A percentile compares a stretch with the other conserved stretches of the same genome.
phyloP scores from a whole-genome alignment of 2,113 vertebrate species.

The Otocyon megalotis region DNA sequence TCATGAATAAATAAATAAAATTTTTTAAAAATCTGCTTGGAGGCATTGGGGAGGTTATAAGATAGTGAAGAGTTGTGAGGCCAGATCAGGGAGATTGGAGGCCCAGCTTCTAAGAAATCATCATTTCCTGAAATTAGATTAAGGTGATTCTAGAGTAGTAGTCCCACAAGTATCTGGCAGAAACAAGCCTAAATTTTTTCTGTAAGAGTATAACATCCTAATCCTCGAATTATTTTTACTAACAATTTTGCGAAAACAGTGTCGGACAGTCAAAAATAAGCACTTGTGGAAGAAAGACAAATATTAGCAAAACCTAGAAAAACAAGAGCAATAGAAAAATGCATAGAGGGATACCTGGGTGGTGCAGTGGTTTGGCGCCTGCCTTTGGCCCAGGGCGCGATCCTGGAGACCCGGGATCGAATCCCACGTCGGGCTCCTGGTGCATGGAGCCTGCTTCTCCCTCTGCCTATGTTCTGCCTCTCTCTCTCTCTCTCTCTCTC shows the following conservation, averaged over 20 bases:
- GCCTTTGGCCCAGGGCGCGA: no score
- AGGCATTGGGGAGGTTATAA: neutral
- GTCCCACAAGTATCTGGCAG: neutral
- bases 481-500: no score
- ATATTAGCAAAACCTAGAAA: neutral
- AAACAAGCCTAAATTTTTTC: neutral
- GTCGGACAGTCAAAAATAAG: neutral
- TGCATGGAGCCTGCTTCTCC: no score
- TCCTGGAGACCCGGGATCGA: no score
- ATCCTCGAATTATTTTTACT: constrained; percentile 6
- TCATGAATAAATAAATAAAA: neutral
- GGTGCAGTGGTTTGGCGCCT: no score
- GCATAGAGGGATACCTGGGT: neutral
- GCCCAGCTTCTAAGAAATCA: neutral
- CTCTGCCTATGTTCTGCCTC: no score
- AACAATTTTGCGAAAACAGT: constrained; percentile 6
- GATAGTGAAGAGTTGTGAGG: neutral
- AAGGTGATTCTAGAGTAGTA: neutral
- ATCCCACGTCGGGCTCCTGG: no score
- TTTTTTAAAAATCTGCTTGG: neutral
- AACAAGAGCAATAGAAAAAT: neutral
- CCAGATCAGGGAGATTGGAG: neutral
- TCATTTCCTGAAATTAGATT: neutral
- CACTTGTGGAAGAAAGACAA: neutral
- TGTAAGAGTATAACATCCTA: neutral